phyloP scores from a whole-genome alignment of 1,140 invertebrate genomes.

The Drosophila rufa region DNA sequence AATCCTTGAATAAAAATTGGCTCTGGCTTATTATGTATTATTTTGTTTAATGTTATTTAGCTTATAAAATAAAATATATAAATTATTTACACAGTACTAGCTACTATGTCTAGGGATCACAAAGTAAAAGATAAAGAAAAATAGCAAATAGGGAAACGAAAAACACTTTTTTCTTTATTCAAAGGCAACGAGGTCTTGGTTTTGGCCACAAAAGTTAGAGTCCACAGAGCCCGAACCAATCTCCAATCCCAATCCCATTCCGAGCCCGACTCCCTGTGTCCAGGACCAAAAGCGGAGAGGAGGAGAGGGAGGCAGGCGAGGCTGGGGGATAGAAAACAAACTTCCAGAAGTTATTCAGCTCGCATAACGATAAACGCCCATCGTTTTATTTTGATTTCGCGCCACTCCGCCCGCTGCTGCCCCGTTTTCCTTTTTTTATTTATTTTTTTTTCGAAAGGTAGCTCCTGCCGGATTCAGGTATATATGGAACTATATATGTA shows the following conservation, averaged over 20 bases:
- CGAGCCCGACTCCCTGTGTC: background rate
- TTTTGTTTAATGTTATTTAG: too few species aligned
- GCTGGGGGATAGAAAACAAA: slow-evolving; percentile 67
- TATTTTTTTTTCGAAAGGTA: background rate
- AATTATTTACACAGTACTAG: too few species aligned
- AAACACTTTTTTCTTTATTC: background rate
- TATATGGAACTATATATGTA: slow-evolving; percentile 17
- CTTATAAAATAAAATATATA: too few species aligned
- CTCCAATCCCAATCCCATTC: slow-evolving; percentile 7
- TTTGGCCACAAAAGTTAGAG: slow-evolving; percentile 6
- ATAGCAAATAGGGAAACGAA: background rate
- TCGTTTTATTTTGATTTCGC: slow-evolving; percentile 78
- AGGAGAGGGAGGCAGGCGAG: background rate
- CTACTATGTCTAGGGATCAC: too few species aligned
- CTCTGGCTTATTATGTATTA: too few species aligned
- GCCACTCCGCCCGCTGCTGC: slow-evolving; percentile 42
- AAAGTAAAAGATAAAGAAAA: too few species aligned
- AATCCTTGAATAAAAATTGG: too few species aligned
- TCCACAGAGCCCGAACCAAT: background rate
- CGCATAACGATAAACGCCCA: slow-evolving; percentile 82
- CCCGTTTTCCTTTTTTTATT: background rate
- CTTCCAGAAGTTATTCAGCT: slow-evolving; percentile 82
- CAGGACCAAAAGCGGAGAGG: slow-evolving; percentile 5
- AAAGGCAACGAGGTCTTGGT: background rate
- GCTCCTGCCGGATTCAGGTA: slow-evolving; percentile 14